phyloP scores from a whole-genome alignment of 2,888 invertebrate genomes.

The Leptopterna dolabrata region DNA sequence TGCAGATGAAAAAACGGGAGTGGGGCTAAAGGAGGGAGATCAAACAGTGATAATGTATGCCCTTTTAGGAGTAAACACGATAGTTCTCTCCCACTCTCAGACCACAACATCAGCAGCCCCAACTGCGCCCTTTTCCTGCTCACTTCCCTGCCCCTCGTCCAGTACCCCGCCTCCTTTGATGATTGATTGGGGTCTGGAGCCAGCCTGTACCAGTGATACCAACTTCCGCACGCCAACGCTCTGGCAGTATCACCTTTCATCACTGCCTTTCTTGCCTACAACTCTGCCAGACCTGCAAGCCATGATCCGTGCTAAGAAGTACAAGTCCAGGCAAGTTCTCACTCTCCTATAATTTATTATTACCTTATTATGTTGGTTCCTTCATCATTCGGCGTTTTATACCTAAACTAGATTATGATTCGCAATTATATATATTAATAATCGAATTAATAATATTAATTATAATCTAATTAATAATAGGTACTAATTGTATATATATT shows the following conservation, averaged over 20 bases:
- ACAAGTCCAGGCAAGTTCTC: slow-evolving; percentile 56
- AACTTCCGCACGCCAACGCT: slow-evolving; percentile 48
- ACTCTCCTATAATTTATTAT: neutral
- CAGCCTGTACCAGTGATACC: slow-evolving; percentile 50
- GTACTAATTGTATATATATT: too few species aligned
- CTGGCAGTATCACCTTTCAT: slow-evolving; percentile 45
- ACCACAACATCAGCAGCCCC: neutral
- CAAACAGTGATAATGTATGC: slow-evolving; percentile 35
- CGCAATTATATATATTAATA: too few species aligned
- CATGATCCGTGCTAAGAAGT: slow-evolving; percentile 57
- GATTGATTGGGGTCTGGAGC: slow-evolving; percentile 45
- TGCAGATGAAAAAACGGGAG: neutral
- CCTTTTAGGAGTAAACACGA: slow-evolving; percentile 35
- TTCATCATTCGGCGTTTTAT: too few species aligned
- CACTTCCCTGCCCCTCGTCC: neutral
- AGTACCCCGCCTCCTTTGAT: neutral
- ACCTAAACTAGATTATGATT: too few species aligned
- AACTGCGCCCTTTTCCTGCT: neutral
- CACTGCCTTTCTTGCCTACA: slow-evolving; percentile 42
- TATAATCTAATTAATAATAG: too few species aligned
- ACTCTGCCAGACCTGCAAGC: slow-evolving; percentile 31
- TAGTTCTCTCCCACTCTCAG: slow-evolving; percentile 3
- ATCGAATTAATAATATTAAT: too few species aligned
- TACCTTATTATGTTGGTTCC: neutral
- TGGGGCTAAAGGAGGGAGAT: slow-evolving; percentile 4